Base-by-base conservation (phyloP, 2,888 invertebrate genomes). In the Hirtodrosophila alboralis region DNA sequence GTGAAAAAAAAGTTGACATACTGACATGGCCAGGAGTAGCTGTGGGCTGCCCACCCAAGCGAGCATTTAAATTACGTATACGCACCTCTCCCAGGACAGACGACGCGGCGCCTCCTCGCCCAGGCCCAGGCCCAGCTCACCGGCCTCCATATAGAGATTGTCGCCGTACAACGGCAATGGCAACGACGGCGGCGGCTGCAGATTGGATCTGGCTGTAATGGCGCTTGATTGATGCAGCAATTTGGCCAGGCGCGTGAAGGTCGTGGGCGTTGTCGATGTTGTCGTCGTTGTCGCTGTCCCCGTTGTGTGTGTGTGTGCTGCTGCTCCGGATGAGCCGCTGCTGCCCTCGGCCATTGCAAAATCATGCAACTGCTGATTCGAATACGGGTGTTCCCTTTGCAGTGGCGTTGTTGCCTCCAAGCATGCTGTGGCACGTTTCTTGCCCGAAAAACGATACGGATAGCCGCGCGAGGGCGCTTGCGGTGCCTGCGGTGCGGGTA, bases 401-500 rank as follows among this genome's bases (percentile, higher is more conserved):
- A 72, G 43, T 34, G 76, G 61, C 56, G 78, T 72, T 10, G 66
- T 61, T 47, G 80, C 81, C 58, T 80, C 80, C 14, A 87, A 74
- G 51, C 54, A 68, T 85, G 89, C 67, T 6, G 72, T 70, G 45
- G 75, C 73, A 44, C 87, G 84, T 69, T 89, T 89, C 44, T 87
- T 77, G 5, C 91, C 89, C 63, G 89, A 76, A 76, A 92, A 91
- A 30, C 92, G 91, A 88, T 38, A 43, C 6, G 74, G 53, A 62
- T 92, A 92, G 38, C 92, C 92, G 64, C 92, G 90, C 27, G 92
- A 92, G 26, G 92, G 91, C 28, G 92, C 92, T 51, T 92, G 91
- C 28, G 92, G 92, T 51, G 92, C 91, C 79, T 92, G 92, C 9
- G 93, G 92, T 6, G 92, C 92, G 28, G 93, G 93, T 63, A 93